Base-by-base conservation (phyloP, 2,113 vertebrate species). In the Zootoca vivipara region DNA sequence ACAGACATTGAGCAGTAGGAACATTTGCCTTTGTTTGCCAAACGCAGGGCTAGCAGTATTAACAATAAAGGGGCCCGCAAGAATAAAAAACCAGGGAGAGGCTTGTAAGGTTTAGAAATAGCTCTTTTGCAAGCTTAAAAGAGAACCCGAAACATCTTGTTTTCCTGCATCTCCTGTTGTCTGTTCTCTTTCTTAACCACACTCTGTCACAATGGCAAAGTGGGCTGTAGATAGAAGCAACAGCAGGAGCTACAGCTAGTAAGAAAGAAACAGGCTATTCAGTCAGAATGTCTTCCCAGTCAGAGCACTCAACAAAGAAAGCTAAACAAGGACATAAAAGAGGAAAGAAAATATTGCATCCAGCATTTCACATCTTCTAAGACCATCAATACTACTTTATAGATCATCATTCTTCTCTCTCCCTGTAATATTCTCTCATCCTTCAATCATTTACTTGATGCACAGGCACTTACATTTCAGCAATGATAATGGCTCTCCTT, bases 21-120 rank as follows among this genome's bases (percentile, higher is more conserved):
- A 89, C 78, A 88, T 90, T 87, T 88, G 73, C 85, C 70, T 95
- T 92, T 93, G 82, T 74, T 73, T 87, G 83, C 87, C 93, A 78
- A 2, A 84, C 90, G 92, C 87, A 88, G 86, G 20, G 30, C 22
- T 90, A 88, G 88, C 78, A 91, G 78, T 77, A 38, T 83, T n/a
- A 89, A 84, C 30, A 92, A 94, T 87, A 89, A 91, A 95, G 92
- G 90, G 33, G 58, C 87, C 75, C 67, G 9, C 72, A 65, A 93
- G 93, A 93, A 92, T 91, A 90, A 89, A 46, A 93, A 95, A 80
- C 93, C 91, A 92, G 85, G 87, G 87, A 91, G 88, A 94, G 88
- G 65, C 78, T 0, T 95, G 94, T 95, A 90, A 91, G 79, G 42
- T 89, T 88, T 92, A 93, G 95, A 96, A 96, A 96, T 46, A 85